phyloP scores from a whole-genome alignment of 2,888 invertebrate genomes.

The Morinoia aosen region DNA sequence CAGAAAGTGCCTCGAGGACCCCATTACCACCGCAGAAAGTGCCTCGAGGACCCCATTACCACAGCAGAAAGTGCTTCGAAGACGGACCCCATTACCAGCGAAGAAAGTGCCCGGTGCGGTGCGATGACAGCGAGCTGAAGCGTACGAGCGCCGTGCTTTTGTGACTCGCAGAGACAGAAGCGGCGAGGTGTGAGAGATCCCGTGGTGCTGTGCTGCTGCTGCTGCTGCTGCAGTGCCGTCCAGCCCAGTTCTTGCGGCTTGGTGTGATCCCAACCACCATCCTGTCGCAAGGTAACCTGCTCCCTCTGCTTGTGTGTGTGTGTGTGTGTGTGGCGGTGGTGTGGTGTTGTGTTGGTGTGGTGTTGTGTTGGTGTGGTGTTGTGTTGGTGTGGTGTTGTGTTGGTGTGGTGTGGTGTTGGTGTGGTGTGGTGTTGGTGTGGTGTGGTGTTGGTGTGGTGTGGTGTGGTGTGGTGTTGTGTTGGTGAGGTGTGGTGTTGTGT shows the following conservation, averaged over 20 bases:
- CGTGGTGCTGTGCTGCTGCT: no score
- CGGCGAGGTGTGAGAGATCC: not conserved
- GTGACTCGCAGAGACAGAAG: not conserved
- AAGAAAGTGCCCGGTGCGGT: not conserved
- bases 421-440: no score
- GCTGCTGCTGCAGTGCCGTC: not conserved
- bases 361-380: not conserved
- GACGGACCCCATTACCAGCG: not conserved
- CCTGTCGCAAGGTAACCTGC: slow-evolving; percentile 41
- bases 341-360: no score
- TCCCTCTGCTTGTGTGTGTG: not conserved
- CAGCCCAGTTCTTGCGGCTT: slow-evolving; percentile 16
- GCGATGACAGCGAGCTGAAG: not conserved
- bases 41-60: not conserved
- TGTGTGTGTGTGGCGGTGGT: no score
- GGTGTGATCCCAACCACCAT: slow-evolving; percentile 43
- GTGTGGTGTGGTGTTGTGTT: not conserved
- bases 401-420: not conserved
- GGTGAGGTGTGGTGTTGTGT: no score
- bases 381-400: no score
- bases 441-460: no score
- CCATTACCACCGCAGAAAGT: not conserved
- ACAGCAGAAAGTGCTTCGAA: not conserved
- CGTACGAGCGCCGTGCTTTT: not conserved
- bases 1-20: not conserved